phyloP scores from a whole-genome alignment of 2,113 vertebrate species.

The Oenanthe melanoleuca region DNA sequence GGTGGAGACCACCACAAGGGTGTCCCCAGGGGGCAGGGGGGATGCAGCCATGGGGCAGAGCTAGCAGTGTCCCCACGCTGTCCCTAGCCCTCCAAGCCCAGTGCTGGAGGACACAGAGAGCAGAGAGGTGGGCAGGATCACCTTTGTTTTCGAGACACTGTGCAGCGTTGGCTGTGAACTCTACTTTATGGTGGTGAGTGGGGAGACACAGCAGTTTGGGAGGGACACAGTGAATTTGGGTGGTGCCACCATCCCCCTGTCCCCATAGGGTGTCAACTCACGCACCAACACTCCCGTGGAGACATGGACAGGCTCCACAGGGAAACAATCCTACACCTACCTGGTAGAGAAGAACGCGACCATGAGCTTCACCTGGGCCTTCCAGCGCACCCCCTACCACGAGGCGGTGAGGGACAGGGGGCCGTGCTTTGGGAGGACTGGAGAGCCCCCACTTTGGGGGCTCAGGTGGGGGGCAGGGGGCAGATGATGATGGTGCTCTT shows the following conservation, averaged over 20 bases:
- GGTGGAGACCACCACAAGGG: neutral
- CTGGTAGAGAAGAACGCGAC: slow-evolving; percentile 83
- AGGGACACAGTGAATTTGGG: neutral
- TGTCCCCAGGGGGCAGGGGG: neutral
- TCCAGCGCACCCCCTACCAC: slow-evolving; percentile 80
- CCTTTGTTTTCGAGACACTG: slow-evolving; percentile 90
- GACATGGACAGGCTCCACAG: slow-evolving; percentile 83
- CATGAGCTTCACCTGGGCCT: slow-evolving; percentile 91
- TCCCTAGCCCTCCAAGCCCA: slow-evolving; percentile 77
- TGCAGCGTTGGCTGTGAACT: slow-evolving; percentile 87
- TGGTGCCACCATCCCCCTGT: neutral
- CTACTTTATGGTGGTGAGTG: slow-evolving; percentile 87
- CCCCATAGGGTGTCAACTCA: slow-evolving; percentile 82
- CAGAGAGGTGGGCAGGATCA: slow-evolving; percentile 85
- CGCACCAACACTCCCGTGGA: slow-evolving; percentile 84
- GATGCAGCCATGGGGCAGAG: fast-evolving
- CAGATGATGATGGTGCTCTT: neutral
- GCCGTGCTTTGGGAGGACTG: neutral
- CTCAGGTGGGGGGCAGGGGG: fast-evolving
- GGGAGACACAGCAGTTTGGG: fast-evolving
- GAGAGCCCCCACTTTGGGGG: neutral
- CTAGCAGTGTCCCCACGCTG: neutral
- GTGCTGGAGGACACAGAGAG: slow-evolving; percentile 75
- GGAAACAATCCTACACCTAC: slow-evolving; percentile 91
- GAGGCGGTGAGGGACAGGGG: slow-evolving; percentile 70